Conservation (phyloP, 2,888 invertebrate genomes). For the Oscheius sp. region DNA sequence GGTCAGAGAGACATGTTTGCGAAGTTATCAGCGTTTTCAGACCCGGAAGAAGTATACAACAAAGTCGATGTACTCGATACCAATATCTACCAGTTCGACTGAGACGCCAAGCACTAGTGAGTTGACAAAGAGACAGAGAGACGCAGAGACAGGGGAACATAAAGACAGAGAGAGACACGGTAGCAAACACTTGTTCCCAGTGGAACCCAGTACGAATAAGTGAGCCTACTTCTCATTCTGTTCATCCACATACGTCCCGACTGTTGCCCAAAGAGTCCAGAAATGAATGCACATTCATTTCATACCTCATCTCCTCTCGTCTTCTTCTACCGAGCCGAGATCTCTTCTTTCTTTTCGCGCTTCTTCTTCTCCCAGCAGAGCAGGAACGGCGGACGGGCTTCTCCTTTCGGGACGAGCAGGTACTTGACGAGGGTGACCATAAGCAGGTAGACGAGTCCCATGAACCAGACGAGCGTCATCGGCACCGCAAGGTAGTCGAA, state of each 20-base stretch:
- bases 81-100: neutral
- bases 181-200: neutral
- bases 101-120: neutral
- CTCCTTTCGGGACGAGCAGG: slow-evolving; percentile 16
- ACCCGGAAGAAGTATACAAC: slow-evolving; percentile 15
- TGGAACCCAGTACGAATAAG: slow-evolving; percentile 2
- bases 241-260: no score
- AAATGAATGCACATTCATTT: slow-evolving; percentile 7
- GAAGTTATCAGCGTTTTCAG: neutral
- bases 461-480: slow-evolving; percentile 15
- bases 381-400: slow-evolving; percentile 17
- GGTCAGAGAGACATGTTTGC: neutral
- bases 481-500: slow-evolving; percentile 23
- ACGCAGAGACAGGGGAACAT: no score
- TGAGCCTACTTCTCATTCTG: neutral
- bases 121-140: neutral
- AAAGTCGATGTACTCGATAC: slow-evolving; percentile 5
- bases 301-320: neutral
- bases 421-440: slow-evolving; percentile 25
- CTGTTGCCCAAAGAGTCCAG: no score
- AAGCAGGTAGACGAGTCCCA: slow-evolving; percentile 14
- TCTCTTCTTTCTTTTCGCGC: neutral
- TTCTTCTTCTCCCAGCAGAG: slow-evolving; percentile 20
- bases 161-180: no score
- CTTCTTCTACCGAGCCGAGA: neutral